Evolutionary conservation across 2,888 invertebrate genomes (phyloP).

Genomic region (Dasypogon diadema): DNA sequence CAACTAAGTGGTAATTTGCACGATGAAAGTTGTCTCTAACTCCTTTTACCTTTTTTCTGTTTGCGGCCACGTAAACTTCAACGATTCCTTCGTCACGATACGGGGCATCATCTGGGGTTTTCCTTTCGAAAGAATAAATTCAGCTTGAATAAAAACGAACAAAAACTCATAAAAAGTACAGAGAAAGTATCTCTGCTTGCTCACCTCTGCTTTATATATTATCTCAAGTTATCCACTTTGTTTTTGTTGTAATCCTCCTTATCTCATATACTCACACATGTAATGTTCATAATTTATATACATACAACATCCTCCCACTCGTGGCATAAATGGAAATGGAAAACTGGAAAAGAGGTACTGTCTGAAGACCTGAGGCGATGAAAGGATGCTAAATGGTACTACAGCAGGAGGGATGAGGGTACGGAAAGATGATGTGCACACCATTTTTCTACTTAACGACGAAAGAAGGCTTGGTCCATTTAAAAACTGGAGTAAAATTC

Average conservation of each 20-base stretch:
- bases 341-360: conserved; percentile 31
- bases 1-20: conserved; percentile 50
- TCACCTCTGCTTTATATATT: conserved; percentile 23
- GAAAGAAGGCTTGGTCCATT: background rate
- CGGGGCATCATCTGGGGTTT: conserved; percentile 1
- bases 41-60: background rate
- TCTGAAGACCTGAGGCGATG: conserved; percentile 38
- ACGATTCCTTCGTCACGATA: conserved; percentile 18
- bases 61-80: conserved; percentile 13
- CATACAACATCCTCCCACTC: conserved; percentile 7
- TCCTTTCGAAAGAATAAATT: conserved; percentile 7
- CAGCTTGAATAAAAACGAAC: conserved; percentile 24
- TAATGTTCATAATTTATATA: conserved; percentile 37
- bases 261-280: conserved; percentile 39
- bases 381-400: conserved; percentile 38
- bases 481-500: conserved; percentile 24
- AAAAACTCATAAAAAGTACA: conserved; percentile 2
- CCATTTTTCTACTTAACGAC: conserved; percentile 44
- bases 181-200: conserved; percentile 19
- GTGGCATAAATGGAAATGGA: conserved; percentile 21
- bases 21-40: conserved; percentile 24
- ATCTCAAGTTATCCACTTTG: conserved; percentile 36
- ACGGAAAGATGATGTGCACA: conserved; percentile 33
- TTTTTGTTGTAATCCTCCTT: conserved; percentile 41
- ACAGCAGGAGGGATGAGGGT: conserved; percentile 4